phyloP scores from a whole-genome alignment of 2,888 invertebrate species.

The Lasiommata megera region DNA sequence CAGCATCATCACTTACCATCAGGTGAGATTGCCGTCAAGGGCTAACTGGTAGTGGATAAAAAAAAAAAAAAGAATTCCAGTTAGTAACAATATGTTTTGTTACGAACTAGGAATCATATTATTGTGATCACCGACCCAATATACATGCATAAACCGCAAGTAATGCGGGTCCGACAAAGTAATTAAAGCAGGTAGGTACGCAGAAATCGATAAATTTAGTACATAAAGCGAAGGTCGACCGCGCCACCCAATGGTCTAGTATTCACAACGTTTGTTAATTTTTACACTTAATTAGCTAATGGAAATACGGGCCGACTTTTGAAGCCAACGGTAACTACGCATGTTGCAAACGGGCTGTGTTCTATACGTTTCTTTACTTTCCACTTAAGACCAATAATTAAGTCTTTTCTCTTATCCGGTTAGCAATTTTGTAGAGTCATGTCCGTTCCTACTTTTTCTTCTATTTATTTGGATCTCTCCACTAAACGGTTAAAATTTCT shows the following conservation, averaged over 20 bases:
- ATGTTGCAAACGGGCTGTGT: conserved; percentile 1
- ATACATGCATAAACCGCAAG: too few species aligned
- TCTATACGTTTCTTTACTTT: not conserved
- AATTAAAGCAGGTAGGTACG: conserved; percentile 13
- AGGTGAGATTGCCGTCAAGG: too few species aligned
- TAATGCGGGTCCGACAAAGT: conserved; percentile 17
- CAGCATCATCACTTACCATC: too few species aligned
- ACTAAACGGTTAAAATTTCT: not conserved
- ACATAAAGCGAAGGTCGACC: conserved; percentile 23
- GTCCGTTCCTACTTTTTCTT: not conserved
- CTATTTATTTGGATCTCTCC: not conserved
- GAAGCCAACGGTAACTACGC: not conserved
- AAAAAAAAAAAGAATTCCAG: too few species aligned
- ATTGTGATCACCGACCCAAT: too few species aligned
- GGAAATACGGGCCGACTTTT: conserved; percentile 6
- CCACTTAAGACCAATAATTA: not conserved
- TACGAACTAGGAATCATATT: too few species aligned
- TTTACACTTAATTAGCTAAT: conserved; percentile 12
- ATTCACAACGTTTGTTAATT: conserved; percentile 14
- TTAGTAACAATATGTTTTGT: not conserved
- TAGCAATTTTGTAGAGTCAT: not conserved
- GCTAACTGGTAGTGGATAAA: too few species aligned
- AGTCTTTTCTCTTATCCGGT: not conserved
- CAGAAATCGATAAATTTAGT: conserved; percentile 32
- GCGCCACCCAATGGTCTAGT: conserved; percentile 22